Evolutionary conservation across 2,888 invertebrate genomes (phyloP), one percentile per base, ranked within the genome.

Genomic region (Peribatodes rhomboidaria): DNA sequence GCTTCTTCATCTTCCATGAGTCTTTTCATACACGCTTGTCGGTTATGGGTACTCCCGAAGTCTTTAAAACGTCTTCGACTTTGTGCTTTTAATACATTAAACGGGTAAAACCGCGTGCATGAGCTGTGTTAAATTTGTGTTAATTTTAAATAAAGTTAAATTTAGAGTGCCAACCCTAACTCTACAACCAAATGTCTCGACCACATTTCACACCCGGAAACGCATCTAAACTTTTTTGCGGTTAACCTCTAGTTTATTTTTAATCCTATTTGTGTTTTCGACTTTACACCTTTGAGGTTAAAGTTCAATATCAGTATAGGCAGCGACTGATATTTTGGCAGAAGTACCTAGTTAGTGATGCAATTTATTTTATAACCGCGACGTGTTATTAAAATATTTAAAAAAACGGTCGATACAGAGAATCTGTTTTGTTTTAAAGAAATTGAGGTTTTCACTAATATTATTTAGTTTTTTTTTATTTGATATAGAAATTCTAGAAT

Each of bases 141-240:
- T n/a, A 2, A 14, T n/a, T 7, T 8, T 6, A 7, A 41, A 41
- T n/a, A 41, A 16, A 9, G n/a, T n/a, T n/a, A n/a, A 41, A 16
- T 6, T 20, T 20, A 46, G 13, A 1, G 1, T 50, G 41, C 20
- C 60, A 65, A 35, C 65, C 65, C 60, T 65, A 56, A 22, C 46
- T 61, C 55, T 46, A 56, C 56, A 60, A 85, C 85, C 84, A 86
- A 90, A 89, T 86, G 88, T 82, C 81, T 76, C 83, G 76, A 81
- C 84, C 89, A 88, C 87, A 90, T 89, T 90, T 91, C 85, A 90
- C 89, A 88, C 88, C 89, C 88, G 91, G 88, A 89, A 91, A 90
- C 78, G 83, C 80, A 81, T 84, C 81, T 68, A 79, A 82, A 80
- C 76, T 87, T 88, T 82, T 90, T 90, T 87, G 82, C 79, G 75